A percentile compares a stretch with the other conserved stretches of the same genome.
phyloP scores from a whole-genome alignment of 2,113 vertebrate species.

The Xyliphius kryptos region DNA sequence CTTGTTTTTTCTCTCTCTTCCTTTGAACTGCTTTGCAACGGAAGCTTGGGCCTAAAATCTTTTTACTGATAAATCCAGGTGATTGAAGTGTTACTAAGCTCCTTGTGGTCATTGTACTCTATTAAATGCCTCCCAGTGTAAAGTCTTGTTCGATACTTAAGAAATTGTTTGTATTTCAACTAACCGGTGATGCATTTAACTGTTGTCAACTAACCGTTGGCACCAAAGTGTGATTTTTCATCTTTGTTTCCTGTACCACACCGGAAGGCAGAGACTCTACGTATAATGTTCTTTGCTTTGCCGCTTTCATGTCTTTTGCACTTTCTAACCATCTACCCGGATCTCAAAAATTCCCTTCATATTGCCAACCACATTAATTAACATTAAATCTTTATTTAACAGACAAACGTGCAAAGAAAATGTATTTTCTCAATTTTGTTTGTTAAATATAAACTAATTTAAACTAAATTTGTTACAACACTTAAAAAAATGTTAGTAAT shows the following conservation, averaged over 20 bases:
- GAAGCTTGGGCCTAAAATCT: constrained; percentile 33
- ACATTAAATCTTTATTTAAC: no score
- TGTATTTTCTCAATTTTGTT: no score
- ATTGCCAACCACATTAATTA: no score
- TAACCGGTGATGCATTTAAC: not conserved
- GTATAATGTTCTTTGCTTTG: constrained; percentile 12
- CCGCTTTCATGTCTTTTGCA: constrained; percentile 10
- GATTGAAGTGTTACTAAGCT: constrained; percentile 1
- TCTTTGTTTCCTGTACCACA: constrained; percentile 37
- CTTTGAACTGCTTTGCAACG: constrained; percentile 18
- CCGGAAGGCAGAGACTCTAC: constrained; percentile 32
- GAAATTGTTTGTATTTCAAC: not conserved
- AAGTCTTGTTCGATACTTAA: not conserved
- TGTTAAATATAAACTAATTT: no score
- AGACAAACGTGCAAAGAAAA: no score
- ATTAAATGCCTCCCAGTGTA: not conserved
- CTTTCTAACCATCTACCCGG: not conserved
- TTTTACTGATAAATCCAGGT: constrained; percentile 14
- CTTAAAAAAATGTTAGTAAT: no score
- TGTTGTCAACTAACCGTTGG: not conserved
- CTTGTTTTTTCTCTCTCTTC: not conserved
- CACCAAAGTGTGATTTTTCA: constrained; percentile 32
- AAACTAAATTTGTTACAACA: no score
- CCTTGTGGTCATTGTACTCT: not conserved
- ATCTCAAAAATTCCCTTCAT: not conserved